Evolutionary conservation across 2,113 vertebrate genomes (phyloP).

Genomic region (Sitta europaea): DNA sequence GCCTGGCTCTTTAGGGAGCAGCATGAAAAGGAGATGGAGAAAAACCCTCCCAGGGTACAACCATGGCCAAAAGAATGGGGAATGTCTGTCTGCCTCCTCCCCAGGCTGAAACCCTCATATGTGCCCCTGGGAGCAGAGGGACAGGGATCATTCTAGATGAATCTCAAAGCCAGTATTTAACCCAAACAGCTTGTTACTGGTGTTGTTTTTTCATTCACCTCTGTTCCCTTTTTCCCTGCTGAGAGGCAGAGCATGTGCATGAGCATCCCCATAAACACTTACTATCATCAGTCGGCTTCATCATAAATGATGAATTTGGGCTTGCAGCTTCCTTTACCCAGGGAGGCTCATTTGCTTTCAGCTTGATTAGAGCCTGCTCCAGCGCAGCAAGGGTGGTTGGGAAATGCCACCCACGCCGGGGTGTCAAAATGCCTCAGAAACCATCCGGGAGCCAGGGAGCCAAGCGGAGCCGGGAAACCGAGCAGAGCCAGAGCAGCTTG

Average conservation of each 20-base stretch:
- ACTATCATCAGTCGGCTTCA: not conserved
- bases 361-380: not conserved
- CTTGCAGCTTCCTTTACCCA: not conserved
- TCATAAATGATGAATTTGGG: not conserved
- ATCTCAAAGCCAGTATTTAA: not conserved
- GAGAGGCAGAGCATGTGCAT: not conserved
- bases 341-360: not conserved
- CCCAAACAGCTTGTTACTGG: not conserved
- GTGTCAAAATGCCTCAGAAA: constrained; percentile 12
- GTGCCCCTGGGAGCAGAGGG: not conserved
- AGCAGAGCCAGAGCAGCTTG: not conserved
- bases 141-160: rapidly evolving
- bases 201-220: not conserved
- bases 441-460: not conserved
- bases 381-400: not conserved
- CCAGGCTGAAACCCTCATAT: not conserved
- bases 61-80: not conserved
- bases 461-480: not conserved
- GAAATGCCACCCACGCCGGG: not conserved
- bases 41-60: not conserved
- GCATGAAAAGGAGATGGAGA: not conserved
- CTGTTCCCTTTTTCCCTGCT: not conserved
- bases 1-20: not conserved
- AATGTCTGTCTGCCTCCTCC: not conserved
- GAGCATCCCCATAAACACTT: not conserved